Conservation (phyloP, 2,888 invertebrate species). For the Ceratothoa steindachneri region DNA sequence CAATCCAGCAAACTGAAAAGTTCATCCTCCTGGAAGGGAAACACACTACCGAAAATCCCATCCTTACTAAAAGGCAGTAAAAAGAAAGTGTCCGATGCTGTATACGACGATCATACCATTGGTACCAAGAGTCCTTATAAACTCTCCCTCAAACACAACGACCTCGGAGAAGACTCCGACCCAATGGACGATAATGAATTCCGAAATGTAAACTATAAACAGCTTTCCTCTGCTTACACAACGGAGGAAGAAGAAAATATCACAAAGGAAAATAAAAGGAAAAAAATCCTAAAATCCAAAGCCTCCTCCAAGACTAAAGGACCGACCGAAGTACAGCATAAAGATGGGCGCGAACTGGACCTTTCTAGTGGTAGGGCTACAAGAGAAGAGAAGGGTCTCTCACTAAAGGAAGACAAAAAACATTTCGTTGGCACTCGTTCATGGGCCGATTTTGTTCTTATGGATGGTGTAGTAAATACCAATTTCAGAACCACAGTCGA, state of each 20-base stretch:
- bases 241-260: not conserved
- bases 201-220: slow-evolving; percentile 3
- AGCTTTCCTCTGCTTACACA: not conserved
- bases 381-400: no score
- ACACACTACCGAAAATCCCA: not conserved
- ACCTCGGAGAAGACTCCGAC: not conserved
- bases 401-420: no score
- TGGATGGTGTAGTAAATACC: no score
- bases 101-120: not conserved
- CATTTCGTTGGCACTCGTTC: no score
- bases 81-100: not conserved
- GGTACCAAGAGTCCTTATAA: slow-evolving; percentile 1
- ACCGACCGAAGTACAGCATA: no score
- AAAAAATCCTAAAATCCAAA: not conserved
- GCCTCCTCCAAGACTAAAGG: not conserved
- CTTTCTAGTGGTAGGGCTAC: no score
- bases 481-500: no score
- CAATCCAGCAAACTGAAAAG: not conserved
- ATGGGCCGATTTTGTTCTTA: no score
- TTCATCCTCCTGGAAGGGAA: not conserved
- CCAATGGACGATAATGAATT: not conserved
- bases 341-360: no score
- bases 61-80: not conserved
- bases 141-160: not conserved
- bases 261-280: not conserved